These are phyloP conservation scores for Drosophila mayaguana DNA, from an alignment of 2,888 invertebrate species.

Conservation along the genomic window DNA sequence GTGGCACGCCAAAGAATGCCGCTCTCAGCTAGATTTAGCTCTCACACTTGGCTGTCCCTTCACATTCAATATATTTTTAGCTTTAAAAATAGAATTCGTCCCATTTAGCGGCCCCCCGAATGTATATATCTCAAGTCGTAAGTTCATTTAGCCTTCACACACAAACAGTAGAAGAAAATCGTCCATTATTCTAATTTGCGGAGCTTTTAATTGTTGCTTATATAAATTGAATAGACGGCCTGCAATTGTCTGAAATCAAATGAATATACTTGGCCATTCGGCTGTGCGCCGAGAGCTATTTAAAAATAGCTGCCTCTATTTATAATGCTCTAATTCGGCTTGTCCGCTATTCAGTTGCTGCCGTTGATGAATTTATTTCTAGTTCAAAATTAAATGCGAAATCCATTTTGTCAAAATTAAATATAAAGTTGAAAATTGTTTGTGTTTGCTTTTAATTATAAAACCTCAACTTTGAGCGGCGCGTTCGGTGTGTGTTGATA, in stretches of 20 bases:
- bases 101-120: constrained; percentile 16
- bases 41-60: constrained; percentile 7
- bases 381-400: constrained; percentile 52
- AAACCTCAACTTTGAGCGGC: constrained; percentile 51
- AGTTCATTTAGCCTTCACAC: constrained; percentile 22
- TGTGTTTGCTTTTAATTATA: constrained; percentile 79
- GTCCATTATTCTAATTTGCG: constrained; percentile 15
- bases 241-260: constrained; percentile 47
- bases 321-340: constrained; percentile 55
- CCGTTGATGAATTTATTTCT: constrained; percentile 50
- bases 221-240: constrained; percentile 9
- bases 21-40: neutral
- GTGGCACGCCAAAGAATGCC: neutral
- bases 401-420: constrained; percentile 6
- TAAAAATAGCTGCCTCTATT: constrained; percentile 68
- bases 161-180: neutral
- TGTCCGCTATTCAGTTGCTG: constrained; percentile 28
- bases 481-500: constrained; percentile 28
- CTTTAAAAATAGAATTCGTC: constrained; percentile 28
- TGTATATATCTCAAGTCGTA: neutral
- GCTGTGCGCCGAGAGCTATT: constrained; percentile 27
- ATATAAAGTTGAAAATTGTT: constrained; percentile 53
- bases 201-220: constrained; percentile 25
- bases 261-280: constrained; percentile 23
- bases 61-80: neutral